Base-by-base conservation (phyloP, 2,888 invertebrate species). In the Gari tellinella region DNA sequence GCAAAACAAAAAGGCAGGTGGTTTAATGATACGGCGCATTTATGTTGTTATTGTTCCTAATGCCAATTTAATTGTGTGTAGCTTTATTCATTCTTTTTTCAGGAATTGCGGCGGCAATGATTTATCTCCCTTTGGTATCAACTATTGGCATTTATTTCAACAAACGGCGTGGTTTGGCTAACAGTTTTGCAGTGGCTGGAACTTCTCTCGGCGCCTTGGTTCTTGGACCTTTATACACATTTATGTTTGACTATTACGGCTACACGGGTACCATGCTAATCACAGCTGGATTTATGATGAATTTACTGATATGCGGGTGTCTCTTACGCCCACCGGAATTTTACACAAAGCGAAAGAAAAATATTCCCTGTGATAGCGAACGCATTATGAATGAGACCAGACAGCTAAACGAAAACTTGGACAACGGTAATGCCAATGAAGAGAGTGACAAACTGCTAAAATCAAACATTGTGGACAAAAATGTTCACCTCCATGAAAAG, bases 201-300 rank as follows among this genome's bases (percentile, higher is more conserved):
- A 60, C 72, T 1, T 68, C 61, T 21, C 48, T 72, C 40, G 79
- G 79, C 0, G 67, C 60, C 1, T 61, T 79, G 15, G 52, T 69
- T 5, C 62, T 74, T 43, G 74, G 61, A 12, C 72, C 79, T 19
- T 19, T 75, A 10, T 40, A 53, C 14, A 55, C 72, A 14, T 45
- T 52, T 4, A 40, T 75, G 63, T 69, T 79, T n/a, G 69, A 72
- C 19, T 23, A 53, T 3, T 68, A 46, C 23, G 74, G 72, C 1
- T 79, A 60, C 40, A 48, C 65, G 1, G 79, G 79, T n/a, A 72
- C 79, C n/a, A 48, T 72, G 38, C 43, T 75, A 41, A 62, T 79
- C 8, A 48, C 69, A 2, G 56, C 68, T 12, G 79, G 61, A 0
- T 52, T 79, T n/a, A 37, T 63, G 17, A 53, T 75, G 8, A 65